phyloP scores from a whole-genome alignment of 2,113 vertebrate species.

The Arvicanthis niloticus region DNA sequence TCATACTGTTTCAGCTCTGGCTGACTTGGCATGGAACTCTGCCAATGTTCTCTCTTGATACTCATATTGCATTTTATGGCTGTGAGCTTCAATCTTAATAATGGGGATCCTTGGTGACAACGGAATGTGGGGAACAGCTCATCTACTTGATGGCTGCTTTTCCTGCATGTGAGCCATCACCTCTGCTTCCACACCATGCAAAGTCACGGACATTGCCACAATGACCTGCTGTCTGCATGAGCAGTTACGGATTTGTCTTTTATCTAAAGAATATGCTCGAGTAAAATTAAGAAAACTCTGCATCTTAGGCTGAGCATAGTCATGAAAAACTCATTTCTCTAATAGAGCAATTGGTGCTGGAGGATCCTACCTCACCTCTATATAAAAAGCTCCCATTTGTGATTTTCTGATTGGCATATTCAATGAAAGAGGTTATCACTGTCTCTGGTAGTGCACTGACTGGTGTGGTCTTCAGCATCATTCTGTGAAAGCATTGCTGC shows the following conservation, averaged over 20 bases:
- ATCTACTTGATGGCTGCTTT: background rate
- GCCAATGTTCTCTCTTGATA: background rate
- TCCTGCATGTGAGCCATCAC: background rate
- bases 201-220: background rate
- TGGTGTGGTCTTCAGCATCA: background rate
- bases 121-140: background rate
- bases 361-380: background rate
- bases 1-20: background rate
- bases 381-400: background rate
- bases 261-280: background rate
- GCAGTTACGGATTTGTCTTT: background rate
- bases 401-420: background rate
- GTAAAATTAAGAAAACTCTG: background rate
- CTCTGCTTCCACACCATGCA: background rate
- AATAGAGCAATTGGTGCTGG: background rate
- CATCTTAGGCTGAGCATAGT: background rate
- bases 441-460: accelerated
- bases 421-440: background rate
- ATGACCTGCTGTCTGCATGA: background rate
- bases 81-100: background rate
- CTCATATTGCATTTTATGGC: background rate
- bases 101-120: background rate
- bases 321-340: background rate
- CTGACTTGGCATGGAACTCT: slow-evolving; percentile 8
- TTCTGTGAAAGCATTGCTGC: background rate